These are phyloP conservation scores for Odobenus rosmarus DNA, from an alignment of 2,113 vertebrate genomes.

Conservation along the genomic window DNA sequence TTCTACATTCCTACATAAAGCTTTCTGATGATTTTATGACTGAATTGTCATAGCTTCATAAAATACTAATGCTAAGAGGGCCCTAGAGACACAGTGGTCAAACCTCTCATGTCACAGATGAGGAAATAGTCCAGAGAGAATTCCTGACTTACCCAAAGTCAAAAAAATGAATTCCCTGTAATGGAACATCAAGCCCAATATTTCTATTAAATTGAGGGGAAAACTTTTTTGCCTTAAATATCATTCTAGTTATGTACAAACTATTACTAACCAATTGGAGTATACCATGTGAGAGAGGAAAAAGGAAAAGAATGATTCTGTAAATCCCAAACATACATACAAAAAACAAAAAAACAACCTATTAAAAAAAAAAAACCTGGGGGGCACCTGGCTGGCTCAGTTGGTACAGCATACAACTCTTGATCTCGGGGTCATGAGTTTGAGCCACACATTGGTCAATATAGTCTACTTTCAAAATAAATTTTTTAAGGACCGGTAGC, in stretches of 20 bases:
- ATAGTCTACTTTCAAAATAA: background rate
- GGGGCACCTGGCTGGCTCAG: background rate
- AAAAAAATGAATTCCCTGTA: background rate
- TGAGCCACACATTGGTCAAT: background rate
- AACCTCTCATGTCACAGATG: background rate
- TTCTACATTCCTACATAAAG: background rate
- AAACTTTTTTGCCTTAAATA: background rate
- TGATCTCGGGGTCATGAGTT: background rate
- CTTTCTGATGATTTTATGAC: background rate
- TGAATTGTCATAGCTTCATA: background rate
- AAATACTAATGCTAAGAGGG: background rate
- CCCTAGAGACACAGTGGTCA: background rate
- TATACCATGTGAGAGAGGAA: background rate
- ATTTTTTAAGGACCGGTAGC: background rate
- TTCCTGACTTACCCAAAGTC: background rate
- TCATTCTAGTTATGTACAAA: background rate
- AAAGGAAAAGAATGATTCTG: background rate
- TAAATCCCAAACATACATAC: background rate
- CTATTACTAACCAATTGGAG: background rate
- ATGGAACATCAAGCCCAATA: background rate
- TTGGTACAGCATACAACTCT: background rate
- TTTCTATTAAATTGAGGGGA: background rate
- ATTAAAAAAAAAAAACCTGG: background rate
- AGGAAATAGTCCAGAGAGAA: background rate
- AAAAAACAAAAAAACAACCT: background rate